These are phyloP conservation scores for Cetonia aurata DNA, from an alignment of 2,888 invertebrate species.

Conservation along the genomic window DNA sequence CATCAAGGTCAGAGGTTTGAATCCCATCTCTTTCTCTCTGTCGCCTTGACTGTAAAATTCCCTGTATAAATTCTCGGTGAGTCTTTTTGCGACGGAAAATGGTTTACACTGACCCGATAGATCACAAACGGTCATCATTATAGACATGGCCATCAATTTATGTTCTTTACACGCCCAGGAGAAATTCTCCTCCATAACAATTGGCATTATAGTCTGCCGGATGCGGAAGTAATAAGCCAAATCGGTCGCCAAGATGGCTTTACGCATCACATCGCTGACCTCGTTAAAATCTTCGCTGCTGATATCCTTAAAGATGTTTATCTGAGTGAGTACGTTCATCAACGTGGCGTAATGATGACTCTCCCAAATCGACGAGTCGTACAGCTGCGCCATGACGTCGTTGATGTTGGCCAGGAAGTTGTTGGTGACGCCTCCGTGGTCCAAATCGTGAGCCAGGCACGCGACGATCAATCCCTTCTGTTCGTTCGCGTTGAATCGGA, in stretches of 20 bases:
- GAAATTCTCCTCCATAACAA: constrained; percentile 67
- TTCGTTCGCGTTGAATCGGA: constrained; percentile 68
- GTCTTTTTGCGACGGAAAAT: constrained; percentile 69
- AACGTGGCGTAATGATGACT: constrained; percentile 73
- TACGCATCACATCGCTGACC: constrained; percentile 50
- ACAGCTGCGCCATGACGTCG: constrained; percentile 70
- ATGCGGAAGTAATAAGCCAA: constrained; percentile 71
- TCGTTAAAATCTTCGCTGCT: constrained; percentile 23
- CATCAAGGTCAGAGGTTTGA: constrained; percentile 74
- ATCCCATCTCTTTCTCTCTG: constrained; percentile 71
- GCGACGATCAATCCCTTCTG: constrained; percentile 70
- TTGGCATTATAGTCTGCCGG: constrained; percentile 69
- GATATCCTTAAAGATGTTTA: constrained; percentile 30
- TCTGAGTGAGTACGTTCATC: constrained; percentile 68
- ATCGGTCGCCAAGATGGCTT: constrained; percentile 73
- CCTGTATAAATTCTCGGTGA: constrained; percentile 70
- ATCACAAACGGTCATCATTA: constrained; percentile 74
- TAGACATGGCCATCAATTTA: constrained; percentile 69
- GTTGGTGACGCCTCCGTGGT: constrained; percentile 75
- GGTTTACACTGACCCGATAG: constrained; percentile 73
- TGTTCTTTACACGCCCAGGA: constrained; percentile 69
- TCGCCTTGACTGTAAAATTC: constrained; percentile 71
- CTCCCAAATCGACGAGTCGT: constrained; percentile 72
- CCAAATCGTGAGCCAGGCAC: constrained; percentile 74
- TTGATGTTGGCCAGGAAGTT: constrained; percentile 71